phyloP scores from a whole-genome alignment of 2,888 invertebrate genomes.

The Drosophila longiperda region DNA sequence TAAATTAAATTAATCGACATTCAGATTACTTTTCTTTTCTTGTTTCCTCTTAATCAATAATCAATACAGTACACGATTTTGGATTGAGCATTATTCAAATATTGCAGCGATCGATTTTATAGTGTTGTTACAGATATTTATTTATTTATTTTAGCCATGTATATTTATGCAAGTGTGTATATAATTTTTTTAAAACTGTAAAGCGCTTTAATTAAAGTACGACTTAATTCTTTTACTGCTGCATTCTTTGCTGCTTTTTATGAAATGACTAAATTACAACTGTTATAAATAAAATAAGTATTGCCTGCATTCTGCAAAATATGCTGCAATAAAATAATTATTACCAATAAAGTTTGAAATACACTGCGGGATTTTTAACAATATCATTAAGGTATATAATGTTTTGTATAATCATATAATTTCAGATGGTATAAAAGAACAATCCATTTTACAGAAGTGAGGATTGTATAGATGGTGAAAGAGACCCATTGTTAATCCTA shows the following conservation, averaged over 20 bases:
- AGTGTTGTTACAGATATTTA: background rate
- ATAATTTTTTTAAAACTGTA: background rate
- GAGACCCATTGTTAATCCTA: slow-evolving; percentile 28
- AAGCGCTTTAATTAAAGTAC: background rate
- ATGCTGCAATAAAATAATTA: slow-evolving; percentile 35
- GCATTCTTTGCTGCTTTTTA: background rate
- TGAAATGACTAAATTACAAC: background rate
- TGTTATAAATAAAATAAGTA: background rate
- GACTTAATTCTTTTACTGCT: background rate
- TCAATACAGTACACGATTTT: slow-evolving; percentile 20
- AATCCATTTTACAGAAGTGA: slow-evolving; percentile 17
- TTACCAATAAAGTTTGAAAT: slow-evolving; percentile 21
- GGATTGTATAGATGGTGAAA: slow-evolving; percentile 23
- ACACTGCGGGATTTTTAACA: slow-evolving; percentile 7
- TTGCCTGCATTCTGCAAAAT: slow-evolving; percentile 7
- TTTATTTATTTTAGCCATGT: background rate
- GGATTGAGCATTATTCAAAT: background rate
- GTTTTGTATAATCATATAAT: background rate
- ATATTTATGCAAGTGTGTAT: background rate
- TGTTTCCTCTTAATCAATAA: slow-evolving; percentile 26
- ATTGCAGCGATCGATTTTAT: background rate
- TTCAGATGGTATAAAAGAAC: background rate
- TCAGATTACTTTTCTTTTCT: slow-evolving; percentile 32
- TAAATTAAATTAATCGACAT: slow-evolving; percentile 61
- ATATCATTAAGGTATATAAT: slow-evolving; percentile 14